Evolutionary conservation across 2,113 vertebrate species (phyloP), one percentile per base, ranked within the genome.

Genomic region (Marcusenius ussheri): DNA sequence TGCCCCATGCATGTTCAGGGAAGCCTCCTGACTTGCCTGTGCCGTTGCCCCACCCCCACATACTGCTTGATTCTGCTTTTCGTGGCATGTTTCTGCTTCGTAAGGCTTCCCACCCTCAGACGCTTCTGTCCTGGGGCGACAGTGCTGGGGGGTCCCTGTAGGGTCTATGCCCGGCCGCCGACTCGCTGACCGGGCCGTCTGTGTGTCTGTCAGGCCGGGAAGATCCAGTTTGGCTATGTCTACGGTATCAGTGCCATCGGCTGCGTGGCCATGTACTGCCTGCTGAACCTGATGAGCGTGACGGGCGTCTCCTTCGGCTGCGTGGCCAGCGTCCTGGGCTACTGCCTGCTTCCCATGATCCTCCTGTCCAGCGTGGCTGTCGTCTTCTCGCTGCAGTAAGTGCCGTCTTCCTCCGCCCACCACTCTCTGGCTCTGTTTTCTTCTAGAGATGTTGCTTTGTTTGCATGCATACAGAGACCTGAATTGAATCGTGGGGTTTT

Each of bases 301-400:
- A 88, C 95, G 0, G 93, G 94, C 19, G 96, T 97, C 89, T 97
- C 97, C 0, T 95, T 91, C 0, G 97, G 97, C 89, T 97, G 97
- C 0, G 97, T 98, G 49, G 97, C 97, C 0, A 98, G 97, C 62
- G 96, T 98, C 2, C 93, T 97, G 92, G 97, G 97, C 19, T 98
- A 98, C 91, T 97, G 97, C 93, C 96, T 98, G 88, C 95, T 97
- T 58, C 98, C 98, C 66, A 97, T 97, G 96, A 96, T 97, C 91
- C 95, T 95, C 85, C 94, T 98, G 42, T 97, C 97, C 86, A 92
- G 95, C 24, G 93, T 95, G 15, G 96, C 97, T 2, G 89, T 96
- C 1, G 1, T 98, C 93, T 95, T 95, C 92, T 97, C 97, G 0
- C 88, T 98, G 88, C 97, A 96, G 97, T 98, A 94, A 97, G 97